A percentile compares a stretch with the other conserved stretches of the same genome.
These are phyloP conservation scores for Crax fasciolata DNA, from an alignment of 2,797 vertebrate genomes.

Conservation along the genomic window DNA sequence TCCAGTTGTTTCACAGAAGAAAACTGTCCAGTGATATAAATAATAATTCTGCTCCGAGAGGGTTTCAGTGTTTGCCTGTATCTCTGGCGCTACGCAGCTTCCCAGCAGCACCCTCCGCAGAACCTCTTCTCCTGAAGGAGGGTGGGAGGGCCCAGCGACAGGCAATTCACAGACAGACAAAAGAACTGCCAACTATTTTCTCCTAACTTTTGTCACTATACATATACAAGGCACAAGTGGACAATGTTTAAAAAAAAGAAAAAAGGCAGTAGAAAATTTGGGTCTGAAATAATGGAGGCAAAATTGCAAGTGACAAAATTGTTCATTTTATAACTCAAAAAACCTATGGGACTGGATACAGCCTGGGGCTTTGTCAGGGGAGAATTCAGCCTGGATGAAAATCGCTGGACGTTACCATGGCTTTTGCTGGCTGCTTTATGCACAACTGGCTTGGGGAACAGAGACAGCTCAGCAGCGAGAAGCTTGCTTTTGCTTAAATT, in stretches of 20 bases:
- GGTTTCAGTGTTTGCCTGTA: slow-evolving; percentile 11
- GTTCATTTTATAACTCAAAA: background rate
- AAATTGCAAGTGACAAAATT: background rate
- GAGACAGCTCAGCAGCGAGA: background rate
- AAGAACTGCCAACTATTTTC: background rate
- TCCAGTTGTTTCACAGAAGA: slow-evolving; percentile 76
- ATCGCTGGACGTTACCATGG: background rate
- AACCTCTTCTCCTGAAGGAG: background rate
- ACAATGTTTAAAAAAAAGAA: background rate
- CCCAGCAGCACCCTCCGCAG: background rate
- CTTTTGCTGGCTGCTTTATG: slow-evolving; percentile 23
- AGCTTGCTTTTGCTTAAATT: slow-evolving; percentile 45
- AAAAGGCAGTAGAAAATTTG: background rate
- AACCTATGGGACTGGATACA: background rate
- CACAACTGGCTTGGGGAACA: slow-evolving; percentile 1
- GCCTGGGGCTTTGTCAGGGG: background rate
- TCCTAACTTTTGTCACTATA: background rate
- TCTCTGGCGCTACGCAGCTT: background rate
- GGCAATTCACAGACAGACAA: background rate
- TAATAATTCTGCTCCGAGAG: background rate
- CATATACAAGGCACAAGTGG: background rate
- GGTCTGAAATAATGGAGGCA: background rate
- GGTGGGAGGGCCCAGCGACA: background rate
- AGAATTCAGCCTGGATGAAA: background rate
- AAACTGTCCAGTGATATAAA: slow-evolving; percentile 54